Conservation (phyloP, 1,140 invertebrate species). For the Psix sp. region DNA sequence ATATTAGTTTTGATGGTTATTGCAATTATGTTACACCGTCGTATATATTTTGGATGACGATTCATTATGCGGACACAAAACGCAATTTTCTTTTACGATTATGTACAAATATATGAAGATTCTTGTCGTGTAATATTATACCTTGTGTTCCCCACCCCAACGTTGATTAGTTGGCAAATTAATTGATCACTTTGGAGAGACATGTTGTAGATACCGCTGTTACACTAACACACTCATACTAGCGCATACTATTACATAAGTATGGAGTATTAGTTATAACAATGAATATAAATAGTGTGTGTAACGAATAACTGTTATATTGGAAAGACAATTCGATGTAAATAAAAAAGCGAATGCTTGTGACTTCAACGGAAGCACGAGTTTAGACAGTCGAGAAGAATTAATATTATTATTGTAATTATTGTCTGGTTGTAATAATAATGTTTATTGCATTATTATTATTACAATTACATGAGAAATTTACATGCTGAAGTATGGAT, state of each 20-base stretch:
- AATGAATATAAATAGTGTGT: conserved; percentile 71
- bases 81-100: conserved; percentile 67
- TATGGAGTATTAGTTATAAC: conserved; percentile 68
- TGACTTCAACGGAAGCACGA: conserved; percentile 39
- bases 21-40: conserved; percentile 24
- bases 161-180: conserved; percentile 70
- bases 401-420: conserved; percentile 50
- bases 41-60: conserved; percentile 50
- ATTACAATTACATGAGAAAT: conserved; percentile 60
- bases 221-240: conserved; percentile 53
- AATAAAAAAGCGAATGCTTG: conserved; percentile 61
- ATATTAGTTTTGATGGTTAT: conserved; percentile 40
- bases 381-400: conserved; percentile 22
- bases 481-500: conserved; percentile 60
- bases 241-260: conserved; percentile 24
- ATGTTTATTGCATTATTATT: conserved; percentile 29
- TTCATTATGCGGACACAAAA: conserved; percentile 29
- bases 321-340: conserved; percentile 66
- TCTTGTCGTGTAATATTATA: conserved; percentile 70
- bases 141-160: conserved; percentile 43
- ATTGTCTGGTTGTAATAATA: conserved; percentile 24
- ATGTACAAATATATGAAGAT: conserved; percentile 67
- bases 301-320: conserved; percentile 70
- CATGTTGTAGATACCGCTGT: conserved; percentile 57
- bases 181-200: conserved; percentile 43